Percentiles rank a stretch among this genome's conserved stretches.
Evolutionary conservation across 2,113 vertebrate genomes (phyloP).

Genomic region (Martes martes): DNA sequence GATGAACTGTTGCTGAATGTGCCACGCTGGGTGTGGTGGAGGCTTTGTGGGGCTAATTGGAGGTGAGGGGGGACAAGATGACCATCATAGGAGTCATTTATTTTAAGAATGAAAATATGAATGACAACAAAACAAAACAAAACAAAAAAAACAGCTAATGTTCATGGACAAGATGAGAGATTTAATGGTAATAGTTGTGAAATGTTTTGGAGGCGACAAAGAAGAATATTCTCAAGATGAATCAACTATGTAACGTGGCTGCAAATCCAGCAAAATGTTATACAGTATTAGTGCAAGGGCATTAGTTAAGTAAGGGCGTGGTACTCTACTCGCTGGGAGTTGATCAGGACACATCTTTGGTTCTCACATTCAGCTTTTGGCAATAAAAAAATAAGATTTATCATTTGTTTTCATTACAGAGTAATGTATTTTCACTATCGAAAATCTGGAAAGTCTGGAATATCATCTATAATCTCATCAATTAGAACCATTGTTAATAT

Average conservation of each 20-base stretch:
- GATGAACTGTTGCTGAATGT: not conserved
- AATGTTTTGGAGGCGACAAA: not conserved
- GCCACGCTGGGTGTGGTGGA: accelerated
- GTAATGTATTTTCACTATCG: not conserved
- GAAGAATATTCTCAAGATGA: not conserved
- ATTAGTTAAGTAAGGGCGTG: not conserved
- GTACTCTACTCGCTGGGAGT: not conserved
- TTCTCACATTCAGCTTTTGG: not conserved
- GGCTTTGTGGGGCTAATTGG: not conserved
- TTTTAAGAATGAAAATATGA: not conserved
- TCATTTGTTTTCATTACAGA: not conserved
- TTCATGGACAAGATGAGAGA: not conserved
- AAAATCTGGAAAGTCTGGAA: not conserved
- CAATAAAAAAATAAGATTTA: not conserved
- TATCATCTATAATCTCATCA: not conserved
- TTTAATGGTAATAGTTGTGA: not conserved
- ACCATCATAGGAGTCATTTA: not conserved
- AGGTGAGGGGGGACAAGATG: accelerated
- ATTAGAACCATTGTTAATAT: not conserved
- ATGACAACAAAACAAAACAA: not conserved
- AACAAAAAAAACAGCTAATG: not conserved
- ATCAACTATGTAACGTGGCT: not conserved
- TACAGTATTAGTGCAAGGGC: not conserved
- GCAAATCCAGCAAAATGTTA: no score
- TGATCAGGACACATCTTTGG: not conserved